Base-by-base conservation (phyloP, 2,888 invertebrate species). In the Andrena flavipes region DNA sequence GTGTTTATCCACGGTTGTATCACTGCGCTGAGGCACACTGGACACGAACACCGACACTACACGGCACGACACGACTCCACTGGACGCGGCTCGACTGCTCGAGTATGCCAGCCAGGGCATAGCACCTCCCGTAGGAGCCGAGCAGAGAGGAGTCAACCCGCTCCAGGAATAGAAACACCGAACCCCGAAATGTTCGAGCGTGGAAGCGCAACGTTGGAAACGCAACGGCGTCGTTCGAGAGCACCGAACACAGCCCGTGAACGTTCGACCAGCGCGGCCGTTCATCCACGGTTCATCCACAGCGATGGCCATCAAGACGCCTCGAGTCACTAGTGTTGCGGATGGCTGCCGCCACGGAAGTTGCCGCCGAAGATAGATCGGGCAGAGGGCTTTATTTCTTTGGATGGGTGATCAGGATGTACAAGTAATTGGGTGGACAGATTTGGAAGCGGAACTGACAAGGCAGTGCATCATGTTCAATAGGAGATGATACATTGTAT, bases 111-210 rank as follows among this genome's bases (percentile, higher is more conserved):
- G 80, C 82, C 86, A 80, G 85, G 85, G 75, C 87, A 84, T 85
- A 87, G 87, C 92, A 90, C 90, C 92, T 90, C 90, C 91, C 90
- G 89, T 89, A 91, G 91, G 89, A 90, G 90, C 89, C 88, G 91
- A 77, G 75, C 85, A 56, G 56, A 56, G 92, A 92, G 91, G 91
- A 92, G 92, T 92, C 91, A 91, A 91, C 88, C 88, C 90, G 92
- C 92, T 93, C 93, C 93, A 94, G 93, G 93, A 94, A 94, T 94
- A 94, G 93, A 93, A 91, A 91, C 91, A 86, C 91, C 91, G 83
- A 91, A 90, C 83, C 85, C 56, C 87, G 72, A 86, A 88, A 80
- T 76, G 84, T 29, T 72, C 73, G 76, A 86, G 72, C 75, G 82
- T 75, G 62, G 74, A 80, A 80, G 74, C 84, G 84, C 84, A 76